Evolutionary conservation across 2,113 vertebrate species (phyloP).

Genomic region (Phainopepla nitens): DNA sequence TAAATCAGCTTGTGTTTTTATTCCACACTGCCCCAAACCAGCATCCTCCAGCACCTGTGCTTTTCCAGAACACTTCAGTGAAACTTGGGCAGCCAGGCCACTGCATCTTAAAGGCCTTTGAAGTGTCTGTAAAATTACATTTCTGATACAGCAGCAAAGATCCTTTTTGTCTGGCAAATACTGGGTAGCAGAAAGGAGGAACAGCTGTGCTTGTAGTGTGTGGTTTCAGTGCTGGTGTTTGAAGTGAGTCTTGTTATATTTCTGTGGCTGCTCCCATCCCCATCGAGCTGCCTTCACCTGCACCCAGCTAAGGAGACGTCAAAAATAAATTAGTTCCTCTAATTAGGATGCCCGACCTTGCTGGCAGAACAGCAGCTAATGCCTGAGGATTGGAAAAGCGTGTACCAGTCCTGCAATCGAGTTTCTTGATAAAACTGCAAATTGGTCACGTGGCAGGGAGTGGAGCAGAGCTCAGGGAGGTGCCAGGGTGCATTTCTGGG

Average conservation of each 20-base stretch:
- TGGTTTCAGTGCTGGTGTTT: not conserved
- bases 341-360: not conserved
- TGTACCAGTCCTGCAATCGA: not conserved
- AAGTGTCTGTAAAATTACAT: not conserved
- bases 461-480: not conserved
- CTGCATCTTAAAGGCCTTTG: not conserved
- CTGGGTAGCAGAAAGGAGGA: not conserved
- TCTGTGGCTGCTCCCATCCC: rapidly evolving
- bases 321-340: not conserved
- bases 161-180: not conserved
- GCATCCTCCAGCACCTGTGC: not conserved
- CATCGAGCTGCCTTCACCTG: not conserved
- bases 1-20: not conserved
- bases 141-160: not conserved
- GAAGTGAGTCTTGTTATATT: not conserved
- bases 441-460: not conserved
- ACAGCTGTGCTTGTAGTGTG: rapidly evolving
- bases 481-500: too few relatives aligned
- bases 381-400: rapidly evolving
- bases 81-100: rapidly evolving
- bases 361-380: not conserved
- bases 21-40: not conserved
- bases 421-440: not conserved
- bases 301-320: not conserved
- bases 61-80: not conserved